Percentiles rank a stretch among this genome's conserved stretches.
phyloP scores from a whole-genome alignment of 2,797 vertebrate genomes.

The Odontamblyopus rebecca region DNA sequence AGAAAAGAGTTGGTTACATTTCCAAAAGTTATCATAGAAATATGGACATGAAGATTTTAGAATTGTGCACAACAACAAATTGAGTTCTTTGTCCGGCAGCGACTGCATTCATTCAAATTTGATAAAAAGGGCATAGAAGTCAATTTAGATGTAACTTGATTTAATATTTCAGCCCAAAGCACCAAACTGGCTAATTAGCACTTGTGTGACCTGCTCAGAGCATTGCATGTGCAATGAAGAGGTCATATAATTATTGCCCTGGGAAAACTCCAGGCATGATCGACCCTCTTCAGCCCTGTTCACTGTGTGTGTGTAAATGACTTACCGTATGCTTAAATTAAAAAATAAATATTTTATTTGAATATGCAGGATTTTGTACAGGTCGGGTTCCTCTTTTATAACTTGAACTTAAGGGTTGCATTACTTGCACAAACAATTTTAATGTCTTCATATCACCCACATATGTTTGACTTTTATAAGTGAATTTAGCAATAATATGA shows the following conservation, averaged over 20 bases:
- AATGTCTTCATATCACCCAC: not conserved
- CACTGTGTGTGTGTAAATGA: slow-evolving; percentile 11
- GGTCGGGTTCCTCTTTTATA: not conserved
- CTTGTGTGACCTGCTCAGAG: slow-evolving; percentile 39
- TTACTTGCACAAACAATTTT: not conserved
- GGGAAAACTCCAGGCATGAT: slow-evolving; percentile 44
- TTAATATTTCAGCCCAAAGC: slow-evolving; percentile 27
- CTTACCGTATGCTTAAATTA: not conserved
- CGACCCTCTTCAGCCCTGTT: slow-evolving; percentile 17
- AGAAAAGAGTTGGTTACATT: not conserved
- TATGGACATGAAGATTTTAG: not conserved
- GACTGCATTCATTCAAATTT: not conserved
- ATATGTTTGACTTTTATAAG: too few species aligned
- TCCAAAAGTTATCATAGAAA: not conserved
- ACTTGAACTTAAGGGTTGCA: not conserved
- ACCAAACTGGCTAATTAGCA: slow-evolving; percentile 50
- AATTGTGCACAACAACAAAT: too few species aligned
- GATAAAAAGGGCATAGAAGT: slow-evolving; percentile 8
- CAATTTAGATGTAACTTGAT: slow-evolving; percentile 18
- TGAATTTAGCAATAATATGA: slow-evolving; percentile 3
- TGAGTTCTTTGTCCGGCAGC: not conserved
- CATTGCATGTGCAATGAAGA: slow-evolving; percentile 53
- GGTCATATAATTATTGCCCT: slow-evolving; percentile 56
- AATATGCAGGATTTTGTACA: not conserved
- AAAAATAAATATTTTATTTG: not conserved